Evolutionary conservation across 2,888 invertebrate species (phyloP), one percentile per base, ranked within the genome.

Genomic region (Drosophila villosipedis): DNA sequence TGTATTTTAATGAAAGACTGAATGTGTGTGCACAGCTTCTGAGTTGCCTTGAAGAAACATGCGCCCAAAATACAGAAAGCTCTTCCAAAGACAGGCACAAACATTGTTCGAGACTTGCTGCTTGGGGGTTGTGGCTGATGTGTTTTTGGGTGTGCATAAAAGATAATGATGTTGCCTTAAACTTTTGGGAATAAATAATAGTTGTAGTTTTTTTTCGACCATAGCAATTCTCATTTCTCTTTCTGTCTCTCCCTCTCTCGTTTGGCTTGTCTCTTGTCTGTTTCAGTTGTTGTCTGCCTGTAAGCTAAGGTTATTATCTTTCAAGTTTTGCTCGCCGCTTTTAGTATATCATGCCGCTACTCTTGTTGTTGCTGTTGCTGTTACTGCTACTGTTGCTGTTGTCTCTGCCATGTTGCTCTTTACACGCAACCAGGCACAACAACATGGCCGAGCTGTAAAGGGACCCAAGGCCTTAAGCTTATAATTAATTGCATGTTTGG

Each of bases 401-500:
- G 78, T n/a, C 66, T 61, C 66, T 76, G 68, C 64, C 76, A 89
- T 76, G 80, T 75, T 82, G 53, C 75, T 79, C 69, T 79, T 78
- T 76, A 85, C 63, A 76, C 74, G 73, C 74, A 79, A 78, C 74
- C 73, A 73, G 84, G 74, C 80, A 80, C 87, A 79, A 77, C 87
- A 83, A 80, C 79, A 76, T 73, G 74, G 71, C 77, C 78, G 72
- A 79, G 85, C 86, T 83, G 77, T 83, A 89, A 91, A 91, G 85
- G 90, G 83, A 85, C 87, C 84, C 91, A 92, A 91, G 92, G 92
- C 92, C 91, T 92, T 92, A 92, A 92, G 92, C 92, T 92, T 91
- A 91, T 92, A 92, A 92, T 92, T 92, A 92, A 92, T 92, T 93
- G 93, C 92, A 91, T 92, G 93, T 92, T 92, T 90, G 92, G 92